phyloP scores from a whole-genome alignment of 2,888 invertebrate genomes.

The Amorpha juglandis region DNA sequence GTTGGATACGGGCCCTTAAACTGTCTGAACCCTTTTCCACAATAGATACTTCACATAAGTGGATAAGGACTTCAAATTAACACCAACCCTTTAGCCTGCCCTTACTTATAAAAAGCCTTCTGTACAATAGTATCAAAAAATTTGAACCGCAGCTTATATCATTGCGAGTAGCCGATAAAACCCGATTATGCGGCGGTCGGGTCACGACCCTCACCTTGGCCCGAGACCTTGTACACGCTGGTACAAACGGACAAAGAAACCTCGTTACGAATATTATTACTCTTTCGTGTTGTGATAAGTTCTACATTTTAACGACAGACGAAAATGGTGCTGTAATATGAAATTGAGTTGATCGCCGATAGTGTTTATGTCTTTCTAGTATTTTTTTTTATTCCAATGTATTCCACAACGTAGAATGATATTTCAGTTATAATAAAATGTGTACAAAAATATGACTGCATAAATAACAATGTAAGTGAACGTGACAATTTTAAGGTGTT shows the following conservation, averaged over 20 bases:
- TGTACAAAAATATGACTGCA: too few relatives aligned
- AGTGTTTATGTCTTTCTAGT: background rate
- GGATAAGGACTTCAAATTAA: background rate
- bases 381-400: background rate
- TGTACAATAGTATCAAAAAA: conserved; percentile 6
- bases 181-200: conserved; percentile 28
- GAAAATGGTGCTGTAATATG: conserved; percentile 5
- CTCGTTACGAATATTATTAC: conserved; percentile 32
- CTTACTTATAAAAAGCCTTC: background rate
- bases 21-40: too few relatives aligned
- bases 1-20: too few relatives aligned
- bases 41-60: background rate
- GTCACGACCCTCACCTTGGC: conserved; percentile 30
- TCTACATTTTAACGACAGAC: conserved; percentile 23
- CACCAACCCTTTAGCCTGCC: background rate
- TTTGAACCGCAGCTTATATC: conserved; percentile 21
- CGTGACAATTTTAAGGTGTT: too few relatives aligned
- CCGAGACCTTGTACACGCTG: conserved; percentile 29
- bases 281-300: conserved; percentile 29
- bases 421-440: background rate
- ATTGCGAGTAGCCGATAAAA: conserved; percentile 25
- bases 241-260: conserved; percentile 32
- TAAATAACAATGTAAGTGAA: too few relatives aligned
- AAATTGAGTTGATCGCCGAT: background rate
- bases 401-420: background rate